phyloP scores from a whole-genome alignment of 2,888 invertebrate species.

The Eudemis profundana region DNA sequence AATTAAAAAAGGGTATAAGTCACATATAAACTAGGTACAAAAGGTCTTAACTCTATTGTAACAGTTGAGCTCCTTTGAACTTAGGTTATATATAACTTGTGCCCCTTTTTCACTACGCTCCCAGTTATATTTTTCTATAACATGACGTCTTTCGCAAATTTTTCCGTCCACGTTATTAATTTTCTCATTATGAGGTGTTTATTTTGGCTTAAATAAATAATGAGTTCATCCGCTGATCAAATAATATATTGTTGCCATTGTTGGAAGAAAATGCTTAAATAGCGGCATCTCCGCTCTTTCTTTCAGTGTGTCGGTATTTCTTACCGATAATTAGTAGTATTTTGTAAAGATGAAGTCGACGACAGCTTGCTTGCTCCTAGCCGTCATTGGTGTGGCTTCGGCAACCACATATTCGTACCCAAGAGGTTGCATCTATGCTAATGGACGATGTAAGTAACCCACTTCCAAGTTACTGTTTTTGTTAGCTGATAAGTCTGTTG shows the following conservation, averaged over 20 bases:
- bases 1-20: neutral
- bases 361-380: slow-evolving; percentile 1
- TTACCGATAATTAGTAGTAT: neutral
- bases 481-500: too few species aligned
- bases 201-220: neutral
- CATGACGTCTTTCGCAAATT: slow-evolving; percentile 4
- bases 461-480: too few species aligned
- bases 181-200: slow-evolving; percentile 4
- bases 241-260: slow-evolving; percentile 8
- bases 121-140: neutral
- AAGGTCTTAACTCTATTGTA: neutral
- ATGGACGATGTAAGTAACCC: slow-evolving; percentile 34
- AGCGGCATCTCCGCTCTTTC: neutral
- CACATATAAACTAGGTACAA: too few species aligned
- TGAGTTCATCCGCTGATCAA: slow-evolving; percentile 23
- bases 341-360: slow-evolving; percentile 12
- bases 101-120: too few species aligned
- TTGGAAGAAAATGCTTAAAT: slow-evolving; percentile 21
- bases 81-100: too few species aligned
- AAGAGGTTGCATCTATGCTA: slow-evolving; percentile 35
- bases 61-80: too few species aligned
- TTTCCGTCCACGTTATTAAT: neutral
- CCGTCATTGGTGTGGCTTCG: slow-evolving; percentile 9
- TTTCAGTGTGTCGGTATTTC: slow-evolving; percentile 4
- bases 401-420: slow-evolving; percentile 5